These are phyloP conservation scores for Oostethus manadensis DNA, from an alignment of 2,113 vertebrate genomes.

Conservation along the genomic window DNA sequence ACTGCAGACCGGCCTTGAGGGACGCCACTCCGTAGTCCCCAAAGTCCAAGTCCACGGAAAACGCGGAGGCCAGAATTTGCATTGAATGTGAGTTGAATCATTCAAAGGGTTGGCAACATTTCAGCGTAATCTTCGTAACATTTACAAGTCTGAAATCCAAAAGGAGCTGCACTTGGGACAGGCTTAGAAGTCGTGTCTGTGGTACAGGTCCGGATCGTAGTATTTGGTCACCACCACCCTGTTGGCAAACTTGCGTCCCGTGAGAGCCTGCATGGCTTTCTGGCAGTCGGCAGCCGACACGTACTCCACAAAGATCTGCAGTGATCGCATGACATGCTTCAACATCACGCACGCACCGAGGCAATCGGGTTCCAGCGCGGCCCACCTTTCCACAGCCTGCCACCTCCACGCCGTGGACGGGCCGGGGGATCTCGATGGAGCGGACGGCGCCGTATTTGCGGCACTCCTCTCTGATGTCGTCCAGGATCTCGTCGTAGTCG, in stretches of 20 bases:
- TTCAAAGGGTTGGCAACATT: no score
- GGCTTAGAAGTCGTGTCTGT: conserved; percentile 72
- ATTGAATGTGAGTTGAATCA: no score
- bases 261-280: conserved; percentile 76
- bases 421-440: conserved; percentile 74
- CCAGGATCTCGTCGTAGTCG: conserved; percentile 77
- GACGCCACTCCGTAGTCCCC: no score
- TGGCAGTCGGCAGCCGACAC: conserved; percentile 72
- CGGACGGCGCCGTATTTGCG: conserved; percentile 74
- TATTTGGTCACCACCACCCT: conserved; percentile 77
- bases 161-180: no score
- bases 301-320: conserved; percentile 75
- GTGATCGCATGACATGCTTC: not conserved
- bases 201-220: conserved; percentile 73
- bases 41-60: no score
- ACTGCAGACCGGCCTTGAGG: no score
- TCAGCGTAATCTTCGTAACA: no score
- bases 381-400: conserved; percentile 74
- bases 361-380: not conserved
- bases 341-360: not conserved
- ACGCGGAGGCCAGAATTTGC: no score
- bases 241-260: conserved; percentile 76
- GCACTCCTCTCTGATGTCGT: conserved; percentile 75
- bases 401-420: conserved; percentile 68
- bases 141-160: no score